A percentile compares a stretch with the other conserved stretches of the same genome.
Conservation (phyloP, 2,888 invertebrate genomes). For the Pseudococcus longispinus region DNA sequence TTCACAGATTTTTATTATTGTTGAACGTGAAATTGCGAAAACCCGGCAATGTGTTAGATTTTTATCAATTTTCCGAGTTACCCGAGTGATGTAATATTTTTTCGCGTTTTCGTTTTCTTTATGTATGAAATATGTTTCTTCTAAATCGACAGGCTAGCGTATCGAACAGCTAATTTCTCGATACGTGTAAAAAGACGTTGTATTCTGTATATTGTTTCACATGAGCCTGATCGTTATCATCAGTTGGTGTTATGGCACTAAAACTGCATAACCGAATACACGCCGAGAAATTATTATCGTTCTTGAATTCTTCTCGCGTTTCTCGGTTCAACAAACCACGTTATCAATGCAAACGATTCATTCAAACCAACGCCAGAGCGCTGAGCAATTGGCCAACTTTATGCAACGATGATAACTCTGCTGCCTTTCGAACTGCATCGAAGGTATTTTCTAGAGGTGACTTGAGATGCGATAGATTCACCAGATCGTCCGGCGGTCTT, state of each 20-base stretch:
- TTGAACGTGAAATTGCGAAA: too few species aligned
- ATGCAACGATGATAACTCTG: neutral
- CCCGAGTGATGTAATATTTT: too few species aligned
- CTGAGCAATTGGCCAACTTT: neutral
- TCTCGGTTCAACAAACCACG: neutral
- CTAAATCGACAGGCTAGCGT: too few species aligned
- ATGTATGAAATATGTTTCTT: too few species aligned
- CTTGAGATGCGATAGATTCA: neutral
- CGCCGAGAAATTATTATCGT: neutral
- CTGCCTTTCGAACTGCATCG: too few species aligned
- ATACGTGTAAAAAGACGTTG: too few species aligned
- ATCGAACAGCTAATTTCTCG: too few species aligned
- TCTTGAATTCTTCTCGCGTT: neutral
- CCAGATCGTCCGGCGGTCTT: neutral
- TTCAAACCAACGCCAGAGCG: conserved; percentile 10
- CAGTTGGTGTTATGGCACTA: conserved; percentile 1
- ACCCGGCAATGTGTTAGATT: too few species aligned
- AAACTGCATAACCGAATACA: neutral
- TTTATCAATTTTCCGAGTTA: too few species aligned
- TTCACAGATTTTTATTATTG: too few species aligned
- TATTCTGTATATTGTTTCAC: neutral
- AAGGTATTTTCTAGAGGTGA: neutral
- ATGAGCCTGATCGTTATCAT: neutral
- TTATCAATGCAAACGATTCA: neutral
- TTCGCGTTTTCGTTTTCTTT: too few species aligned